Percentiles rank a stretch among this genome's conserved stretches.
phyloP scores from a whole-genome alignment of 2,797 vertebrate genomes.

The Esox lucius region DNA sequence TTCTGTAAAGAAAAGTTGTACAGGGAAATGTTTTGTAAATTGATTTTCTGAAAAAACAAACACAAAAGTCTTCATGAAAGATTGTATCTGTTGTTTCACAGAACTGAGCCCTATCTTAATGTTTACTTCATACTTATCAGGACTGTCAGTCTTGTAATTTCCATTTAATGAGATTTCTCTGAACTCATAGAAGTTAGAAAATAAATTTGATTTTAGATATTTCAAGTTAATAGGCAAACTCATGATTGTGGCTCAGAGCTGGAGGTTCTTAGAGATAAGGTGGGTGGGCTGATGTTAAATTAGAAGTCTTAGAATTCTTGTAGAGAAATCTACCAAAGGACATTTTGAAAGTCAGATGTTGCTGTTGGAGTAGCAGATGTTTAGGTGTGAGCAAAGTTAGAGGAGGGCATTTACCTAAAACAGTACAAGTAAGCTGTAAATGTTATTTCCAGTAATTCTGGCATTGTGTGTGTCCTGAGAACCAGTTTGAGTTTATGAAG shows the following conservation, averaged over 20 bases:
- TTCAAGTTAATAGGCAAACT: not conserved
- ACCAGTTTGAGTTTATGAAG: no score
- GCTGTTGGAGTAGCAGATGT: no score
- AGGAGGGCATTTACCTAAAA: no score
- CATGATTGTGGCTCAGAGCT: not conserved
- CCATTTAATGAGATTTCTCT: conserved; percentile 3
- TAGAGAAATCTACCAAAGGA: no score
- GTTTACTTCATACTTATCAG: not conserved
- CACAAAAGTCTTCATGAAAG: not conserved
- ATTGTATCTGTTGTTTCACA: not conserved
- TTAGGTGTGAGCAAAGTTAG: no score
- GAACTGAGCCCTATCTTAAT: not conserved
- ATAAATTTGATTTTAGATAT: not conserved
- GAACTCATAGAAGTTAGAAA: not conserved
- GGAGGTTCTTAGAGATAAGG: conserved; percentile 3
- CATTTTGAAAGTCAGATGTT: no score
- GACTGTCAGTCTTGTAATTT: not conserved
- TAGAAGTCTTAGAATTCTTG: not conserved
- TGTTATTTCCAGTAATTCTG: no score
- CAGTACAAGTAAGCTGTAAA: not conserved
- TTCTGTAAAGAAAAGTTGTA: not conserved
- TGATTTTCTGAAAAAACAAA: not conserved
- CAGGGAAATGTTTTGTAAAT: no score
- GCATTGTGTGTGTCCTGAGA: conserved; percentile 39
- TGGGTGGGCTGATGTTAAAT: conserved; percentile 10